Conservation (phyloP, 2,113 vertebrate species). For the Thunnus maccoyii region DNA sequence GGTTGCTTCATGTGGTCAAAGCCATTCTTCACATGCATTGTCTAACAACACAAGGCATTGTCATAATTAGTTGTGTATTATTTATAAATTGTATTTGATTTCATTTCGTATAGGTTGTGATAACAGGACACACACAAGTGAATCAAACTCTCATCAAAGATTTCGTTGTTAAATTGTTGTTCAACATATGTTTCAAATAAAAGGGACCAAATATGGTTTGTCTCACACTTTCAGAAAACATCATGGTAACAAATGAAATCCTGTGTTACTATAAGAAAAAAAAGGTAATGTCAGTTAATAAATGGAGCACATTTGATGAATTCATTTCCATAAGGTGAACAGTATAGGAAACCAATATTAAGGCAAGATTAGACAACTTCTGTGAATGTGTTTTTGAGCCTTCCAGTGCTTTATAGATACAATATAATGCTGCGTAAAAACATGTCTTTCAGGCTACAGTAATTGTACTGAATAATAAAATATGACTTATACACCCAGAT, state of each 20-base stretch:
- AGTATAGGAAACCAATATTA: conserved; percentile 36
- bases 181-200: conserved; percentile 7
- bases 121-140: not conserved
- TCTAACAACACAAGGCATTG: not conserved
- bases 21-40: not conserved
- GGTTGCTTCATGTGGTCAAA: not conserved
- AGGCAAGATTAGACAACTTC: conserved; percentile 50
- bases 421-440: not conserved
- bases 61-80: conserved; percentile 11
- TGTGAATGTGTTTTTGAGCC: too few species aligned
- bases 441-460: not conserved
- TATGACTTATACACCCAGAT: not conserved
- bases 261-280: not conserved
- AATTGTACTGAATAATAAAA: not conserved
- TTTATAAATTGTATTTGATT: not conserved
- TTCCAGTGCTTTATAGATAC: not conserved
- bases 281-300: not conserved
- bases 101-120: not conserved
- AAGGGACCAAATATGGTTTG: not conserved
- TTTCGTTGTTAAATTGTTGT: not conserved
- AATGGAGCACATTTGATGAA: conserved; percentile 2
- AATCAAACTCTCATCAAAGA: not conserved
- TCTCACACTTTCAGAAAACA: conserved; percentile 8
- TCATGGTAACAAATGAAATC: not conserved
- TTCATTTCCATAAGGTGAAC: not conserved